phyloP scores from a whole-genome alignment of 1,140 invertebrate genomes.

The Drosophila nasuta region DNA sequence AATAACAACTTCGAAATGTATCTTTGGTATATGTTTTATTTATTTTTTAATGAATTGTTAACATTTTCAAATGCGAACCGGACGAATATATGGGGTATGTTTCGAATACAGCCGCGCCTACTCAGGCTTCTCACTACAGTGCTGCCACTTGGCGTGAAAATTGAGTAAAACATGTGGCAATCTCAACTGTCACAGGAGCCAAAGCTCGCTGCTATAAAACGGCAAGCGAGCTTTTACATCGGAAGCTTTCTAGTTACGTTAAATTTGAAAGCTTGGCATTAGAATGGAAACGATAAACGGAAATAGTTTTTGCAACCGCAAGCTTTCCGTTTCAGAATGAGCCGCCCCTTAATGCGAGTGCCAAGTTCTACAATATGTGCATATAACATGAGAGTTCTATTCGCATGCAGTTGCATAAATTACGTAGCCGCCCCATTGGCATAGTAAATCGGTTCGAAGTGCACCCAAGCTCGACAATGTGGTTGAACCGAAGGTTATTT shows the following conservation, averaged over 20 bases:
- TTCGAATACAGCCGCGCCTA: background rate
- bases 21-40: no score
- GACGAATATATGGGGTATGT: no score
- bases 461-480: constrained; percentile 36
- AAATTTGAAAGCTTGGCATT: background rate
- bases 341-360: background rate
- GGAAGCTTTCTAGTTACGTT: constrained; percentile 4
- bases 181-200: no score
- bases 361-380: constrained; percentile 1
- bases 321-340: constrained; percentile 5
- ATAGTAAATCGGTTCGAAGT: constrained; percentile 37
- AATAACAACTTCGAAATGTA: no score
- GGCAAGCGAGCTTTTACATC: background rate
- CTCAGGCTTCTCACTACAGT: background rate
- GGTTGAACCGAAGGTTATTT: constrained; percentile 29
- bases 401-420: constrained; percentile 45
- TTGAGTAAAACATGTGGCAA: constrained; percentile 1
- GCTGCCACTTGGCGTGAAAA: constrained; percentile 18
- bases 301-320: background rate
- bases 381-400: constrained; percentile 1
- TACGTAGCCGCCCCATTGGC: constrained; percentile 39
- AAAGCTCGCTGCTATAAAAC: constrained; percentile 24
- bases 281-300: background rate
- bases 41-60: no score
- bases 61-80: no score